Conservation (phyloP, 2,888 invertebrate species). For the Luperina nickerlii region DNA sequence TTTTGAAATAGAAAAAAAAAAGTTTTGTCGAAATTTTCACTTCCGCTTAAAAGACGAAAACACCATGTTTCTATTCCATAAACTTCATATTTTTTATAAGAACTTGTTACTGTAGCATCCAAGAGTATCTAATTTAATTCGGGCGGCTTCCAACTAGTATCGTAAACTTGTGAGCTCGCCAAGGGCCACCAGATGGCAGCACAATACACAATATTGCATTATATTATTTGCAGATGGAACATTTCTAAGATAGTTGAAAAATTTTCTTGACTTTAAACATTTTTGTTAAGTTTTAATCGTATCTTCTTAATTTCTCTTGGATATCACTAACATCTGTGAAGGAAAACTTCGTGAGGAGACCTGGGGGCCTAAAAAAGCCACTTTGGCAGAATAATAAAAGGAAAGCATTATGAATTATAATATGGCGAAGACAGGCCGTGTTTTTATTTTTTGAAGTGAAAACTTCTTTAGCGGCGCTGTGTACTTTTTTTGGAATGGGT, state of each 20-base stretch:
- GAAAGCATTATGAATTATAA: too few species aligned
- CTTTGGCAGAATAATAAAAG: too few species aligned
- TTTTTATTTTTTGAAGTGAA: too few species aligned
- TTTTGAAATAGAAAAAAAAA: background rate
- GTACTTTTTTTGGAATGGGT: too few species aligned
- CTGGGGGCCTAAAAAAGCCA: background rate
- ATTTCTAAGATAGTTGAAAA: background rate
- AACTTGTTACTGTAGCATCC: constrained; percentile 19
- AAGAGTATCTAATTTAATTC: constrained; percentile 46
- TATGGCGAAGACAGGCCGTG: too few species aligned
- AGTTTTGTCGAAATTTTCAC: too few species aligned
- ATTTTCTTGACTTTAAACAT: background rate
- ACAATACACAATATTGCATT: constrained; percentile 43
- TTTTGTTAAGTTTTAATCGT: background rate
- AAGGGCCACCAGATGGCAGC: constrained; percentile 43
- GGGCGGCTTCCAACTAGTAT: constrained; percentile 43
- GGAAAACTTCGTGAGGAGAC: background rate
- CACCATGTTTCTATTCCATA: background rate
- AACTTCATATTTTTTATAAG: background rate
- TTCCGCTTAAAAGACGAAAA: background rate
- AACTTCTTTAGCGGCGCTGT: too few species aligned
- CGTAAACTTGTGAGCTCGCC: constrained; percentile 25
- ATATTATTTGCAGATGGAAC: constrained; percentile 38
- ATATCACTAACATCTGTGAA: too few species aligned
- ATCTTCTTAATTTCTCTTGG: background rate